phyloP scores from a whole-genome alignment of 2,888 invertebrate species.

The Cheilosia variabilis region DNA sequence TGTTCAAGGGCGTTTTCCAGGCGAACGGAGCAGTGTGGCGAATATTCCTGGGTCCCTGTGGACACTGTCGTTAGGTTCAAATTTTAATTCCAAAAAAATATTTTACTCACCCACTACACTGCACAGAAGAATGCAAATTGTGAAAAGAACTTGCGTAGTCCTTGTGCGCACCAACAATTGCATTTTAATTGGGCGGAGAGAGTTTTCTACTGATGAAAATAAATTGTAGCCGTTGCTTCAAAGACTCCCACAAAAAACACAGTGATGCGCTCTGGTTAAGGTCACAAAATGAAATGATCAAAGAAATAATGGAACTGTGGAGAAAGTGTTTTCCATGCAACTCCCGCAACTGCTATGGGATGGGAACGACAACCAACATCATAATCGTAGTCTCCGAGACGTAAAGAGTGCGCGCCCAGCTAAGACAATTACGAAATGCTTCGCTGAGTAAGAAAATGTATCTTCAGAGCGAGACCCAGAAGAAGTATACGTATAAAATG shows the following conservation, averaged over 20 bases:
- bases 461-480: slow-evolving; percentile 30
- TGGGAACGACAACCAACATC: slow-evolving; percentile 64
- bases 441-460: slow-evolving; percentile 72
- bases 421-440: slow-evolving; percentile 75
- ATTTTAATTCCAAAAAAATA: background rate
- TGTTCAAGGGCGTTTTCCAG: slow-evolving; percentile 88
- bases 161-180: slow-evolving; percentile 39
- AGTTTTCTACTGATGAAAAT: slow-evolving; percentile 23
- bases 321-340: slow-evolving; percentile 74
- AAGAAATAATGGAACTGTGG: slow-evolving; percentile 67
- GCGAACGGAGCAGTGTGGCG: slow-evolving; percentile 86
- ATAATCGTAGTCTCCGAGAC: slow-evolving; percentile 70
- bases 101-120: slow-evolving; percentile 49
- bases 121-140: slow-evolving; percentile 23
- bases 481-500: slow-evolving; percentile 16
- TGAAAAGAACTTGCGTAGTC: slow-evolving; percentile 21
- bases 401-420: slow-evolving; percentile 65
- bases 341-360: slow-evolving; percentile 66
- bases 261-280: slow-evolving; percentile 75
- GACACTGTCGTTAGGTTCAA: slow-evolving; percentile 13
- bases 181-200: slow-evolving; percentile 48
- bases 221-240: slow-evolving; percentile 5
- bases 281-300: slow-evolving; percentile 73
- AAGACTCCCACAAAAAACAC: no score
- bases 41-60: slow-evolving; percentile 46